Conservation (phyloP, 2,888 invertebrate genomes). For the Gnatocerus cornutus region DNA sequence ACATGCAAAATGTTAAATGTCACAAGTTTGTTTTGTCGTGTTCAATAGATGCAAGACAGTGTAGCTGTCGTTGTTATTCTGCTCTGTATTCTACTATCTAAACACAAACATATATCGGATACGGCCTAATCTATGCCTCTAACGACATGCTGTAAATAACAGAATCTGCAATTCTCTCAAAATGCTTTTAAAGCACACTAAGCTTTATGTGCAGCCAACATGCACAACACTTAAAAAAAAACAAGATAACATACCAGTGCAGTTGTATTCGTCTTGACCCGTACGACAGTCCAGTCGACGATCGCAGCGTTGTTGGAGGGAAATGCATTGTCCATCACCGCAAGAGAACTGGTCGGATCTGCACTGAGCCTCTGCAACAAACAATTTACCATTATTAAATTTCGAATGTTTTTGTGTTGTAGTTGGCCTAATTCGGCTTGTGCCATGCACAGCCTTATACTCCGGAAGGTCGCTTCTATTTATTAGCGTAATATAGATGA, state of each 20-base stretch:
- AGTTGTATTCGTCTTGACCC: conserved; percentile 77
- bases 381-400: conserved; percentile 35
- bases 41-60: conserved; percentile 39
- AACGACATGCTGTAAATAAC: conserved; percentile 36
- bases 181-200: conserved; percentile 38
- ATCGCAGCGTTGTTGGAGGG: conserved; percentile 75
- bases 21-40: conserved; percentile 36
- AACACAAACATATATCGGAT: conserved; percentile 19
- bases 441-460: conserved; percentile 49
- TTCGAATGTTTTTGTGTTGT: conserved; percentile 11
- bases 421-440: conserved; percentile 26
- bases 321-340: conserved; percentile 75
- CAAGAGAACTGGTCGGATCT: conserved; percentile 73
- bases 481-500: conserved; percentile 59
- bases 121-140: neutral
- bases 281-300: conserved; percentile 75
- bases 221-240: conserved; percentile 11
- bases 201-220: conserved; percentile 46
- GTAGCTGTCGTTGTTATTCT: conserved; percentile 28
- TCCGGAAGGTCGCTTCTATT: conserved; percentile 50
- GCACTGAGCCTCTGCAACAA: conserved; percentile 61
- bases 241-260: conserved; percentile 63
- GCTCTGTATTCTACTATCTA: conserved; percentile 11
- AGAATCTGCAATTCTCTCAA: conserved; percentile 22
- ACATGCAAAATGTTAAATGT: conserved; percentile 50